Base-by-base conservation (phyloP, 2,797 vertebrate species). In the Moxostoma hubbsi region DNA sequence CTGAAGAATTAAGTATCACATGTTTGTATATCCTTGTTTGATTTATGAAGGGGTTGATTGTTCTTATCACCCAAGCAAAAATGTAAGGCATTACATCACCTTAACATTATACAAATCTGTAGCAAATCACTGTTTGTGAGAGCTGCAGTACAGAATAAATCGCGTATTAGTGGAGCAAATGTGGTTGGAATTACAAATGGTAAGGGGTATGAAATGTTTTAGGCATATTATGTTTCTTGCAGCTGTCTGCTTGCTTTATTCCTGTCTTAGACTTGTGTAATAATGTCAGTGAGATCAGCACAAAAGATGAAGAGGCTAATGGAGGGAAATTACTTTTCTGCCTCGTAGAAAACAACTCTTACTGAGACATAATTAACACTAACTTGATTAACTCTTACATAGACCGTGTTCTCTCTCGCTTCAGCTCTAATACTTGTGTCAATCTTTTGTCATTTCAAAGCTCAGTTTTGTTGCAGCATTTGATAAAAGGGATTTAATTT, bases 181-280 rank as follows among this genome's bases (percentile, higher is more conserved):
- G 54, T 59, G 46, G 51, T 76, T 58, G 49, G 74, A 24, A 24
- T 24, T 24, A 24, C 24, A 24, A 24, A 24, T 24, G 24, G 24
- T 67, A 49, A 58, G 65, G 63, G 16, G n/a, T 57, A 57, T 24
- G 73, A 64, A 64, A 24, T 45, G 73, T 64, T 65, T 64, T 57
- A 58, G 36, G 53, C 51, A 75, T 66, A 75, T 57, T 75, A 8
- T 67, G 13, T 76, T 59, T 76, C 74, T 58, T 50, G 54, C 63
- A 67, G 54, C 64, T 76, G 74, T 67, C 54, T 67, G 64, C 54
- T 67, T 67, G 54, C 54, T 76, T 76, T 53, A 50, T 66, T 50
- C 64, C 24, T 13, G 2, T 76, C 12, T 67, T 64, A 58, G 45
- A 45, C 18, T 59, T 49, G 50, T 50, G 50, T 67, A 67, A 67